Conservation (phyloP, 2,113 vertebrate genomes). For the Nyctibius bracteatus region DNA sequence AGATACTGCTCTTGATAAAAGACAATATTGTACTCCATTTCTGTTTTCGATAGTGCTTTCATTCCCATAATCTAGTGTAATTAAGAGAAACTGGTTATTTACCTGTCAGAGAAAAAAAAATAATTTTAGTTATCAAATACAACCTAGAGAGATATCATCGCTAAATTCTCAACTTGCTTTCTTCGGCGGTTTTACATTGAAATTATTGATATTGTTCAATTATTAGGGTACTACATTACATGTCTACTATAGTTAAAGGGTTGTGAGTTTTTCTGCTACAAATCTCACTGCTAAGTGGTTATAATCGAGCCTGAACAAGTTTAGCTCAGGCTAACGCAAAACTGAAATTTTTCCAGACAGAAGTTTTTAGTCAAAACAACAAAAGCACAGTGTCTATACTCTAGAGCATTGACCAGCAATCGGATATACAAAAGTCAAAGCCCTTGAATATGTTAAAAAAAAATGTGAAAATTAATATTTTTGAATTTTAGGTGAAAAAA, state of each 20-base stretch:
- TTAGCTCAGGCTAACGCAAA: neutral
- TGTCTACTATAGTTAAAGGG: neutral
- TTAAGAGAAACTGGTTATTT: conserved; percentile 66
- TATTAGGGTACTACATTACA: neutral
- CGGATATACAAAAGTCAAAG: neutral
- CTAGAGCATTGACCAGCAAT: neutral
- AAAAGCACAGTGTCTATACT: neutral
- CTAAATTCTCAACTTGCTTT: conserved; percentile 34
- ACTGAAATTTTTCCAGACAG: neutral
- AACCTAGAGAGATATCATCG: conserved; percentile 21
- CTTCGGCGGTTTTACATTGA: neutral
- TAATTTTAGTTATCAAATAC: conserved; percentile 23
- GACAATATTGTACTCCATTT: conserved; percentile 29
- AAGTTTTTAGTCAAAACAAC: neutral
- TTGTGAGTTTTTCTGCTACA: neutral
- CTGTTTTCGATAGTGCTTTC: conserved; percentile 50
- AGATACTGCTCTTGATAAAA: conserved; percentile 66
- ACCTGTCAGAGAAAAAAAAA: conserved; percentile 46
- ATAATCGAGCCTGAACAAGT: neutral
- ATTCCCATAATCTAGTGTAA: conserved; percentile 55
- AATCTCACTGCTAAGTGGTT: neutral
- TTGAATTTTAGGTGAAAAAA: neutral
- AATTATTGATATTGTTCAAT: conserved; percentile 42
- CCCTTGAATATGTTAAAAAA: neutral
- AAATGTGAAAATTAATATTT: neutral